Percentiles rank a stretch among this genome's conserved stretches.
These are phyloP conservation scores for Harpalus rubripes DNA, from an alignment of 2,888 invertebrate species.

Conservation along the genomic window DNA sequence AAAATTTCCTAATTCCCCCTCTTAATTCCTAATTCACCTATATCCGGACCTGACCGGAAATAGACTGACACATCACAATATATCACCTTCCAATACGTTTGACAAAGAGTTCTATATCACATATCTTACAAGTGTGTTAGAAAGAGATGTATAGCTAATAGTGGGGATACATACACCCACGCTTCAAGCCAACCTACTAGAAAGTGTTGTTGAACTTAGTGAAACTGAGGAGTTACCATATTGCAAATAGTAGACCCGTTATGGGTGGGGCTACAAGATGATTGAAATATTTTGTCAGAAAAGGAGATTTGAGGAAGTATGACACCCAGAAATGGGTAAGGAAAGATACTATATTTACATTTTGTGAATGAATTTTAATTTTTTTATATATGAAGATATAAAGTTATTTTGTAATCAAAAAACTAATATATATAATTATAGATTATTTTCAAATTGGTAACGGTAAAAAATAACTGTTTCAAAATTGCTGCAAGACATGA, in stretches of 20 bases:
- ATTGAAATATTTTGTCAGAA: not conserved
- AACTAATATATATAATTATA: too few species aligned
- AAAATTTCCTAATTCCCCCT: not conserved
- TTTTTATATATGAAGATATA: too few species aligned
- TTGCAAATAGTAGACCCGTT: not conserved
- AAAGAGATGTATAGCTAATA: not conserved
- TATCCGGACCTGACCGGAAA: slow-evolving; percentile 5
- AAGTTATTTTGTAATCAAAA: too few species aligned
- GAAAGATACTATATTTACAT: too few species aligned
- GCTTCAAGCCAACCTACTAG: slow-evolving; percentile 39
- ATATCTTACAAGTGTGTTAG: not conserved
- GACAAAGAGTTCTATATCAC: not conserved
- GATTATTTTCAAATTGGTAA: too few species aligned
- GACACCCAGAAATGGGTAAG: too few species aligned
- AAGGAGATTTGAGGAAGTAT: too few species aligned
- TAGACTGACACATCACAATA: not conserved
- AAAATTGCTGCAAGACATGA: too few species aligned
- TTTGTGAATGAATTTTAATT: too few species aligned
- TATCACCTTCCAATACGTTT: not conserved
- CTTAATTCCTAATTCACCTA: not conserved
- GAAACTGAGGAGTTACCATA: slow-evolving; percentile 1
- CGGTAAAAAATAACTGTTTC: too few species aligned
- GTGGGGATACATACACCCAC: slow-evolving; percentile 27
- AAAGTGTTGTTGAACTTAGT: slow-evolving; percentile 48
- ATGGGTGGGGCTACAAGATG: not conserved